Conservation (phyloP, 2,888 invertebrate genomes). For the Torymus aiolomorphi region DNA sequence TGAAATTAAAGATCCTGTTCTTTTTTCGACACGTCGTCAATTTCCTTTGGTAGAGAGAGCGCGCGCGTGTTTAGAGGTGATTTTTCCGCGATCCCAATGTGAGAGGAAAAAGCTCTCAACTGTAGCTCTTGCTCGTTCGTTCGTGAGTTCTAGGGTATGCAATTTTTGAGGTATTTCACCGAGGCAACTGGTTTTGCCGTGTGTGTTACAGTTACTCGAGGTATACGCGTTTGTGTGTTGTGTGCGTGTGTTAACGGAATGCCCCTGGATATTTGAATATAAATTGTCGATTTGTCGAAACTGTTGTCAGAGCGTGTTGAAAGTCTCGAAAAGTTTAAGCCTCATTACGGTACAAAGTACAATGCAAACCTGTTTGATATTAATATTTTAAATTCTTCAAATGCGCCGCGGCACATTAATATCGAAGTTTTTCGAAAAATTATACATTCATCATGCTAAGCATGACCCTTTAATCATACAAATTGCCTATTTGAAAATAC, state of each 20-base stretch:
- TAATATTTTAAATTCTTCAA: too few relatives aligned
- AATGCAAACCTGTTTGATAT: too few relatives aligned
- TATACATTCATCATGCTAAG: too few relatives aligned
- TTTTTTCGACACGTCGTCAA: not conserved
- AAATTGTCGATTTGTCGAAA: conserved; percentile 16
- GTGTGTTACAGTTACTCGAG: conserved; percentile 39
- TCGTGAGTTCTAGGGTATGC: not conserved
- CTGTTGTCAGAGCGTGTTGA: not conserved
- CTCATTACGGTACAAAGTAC: not conserved
- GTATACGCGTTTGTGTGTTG: too few relatives aligned
- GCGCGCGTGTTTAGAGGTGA: too few relatives aligned
- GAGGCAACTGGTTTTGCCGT: conserved; percentile 25
- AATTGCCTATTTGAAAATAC: too few relatives aligned
- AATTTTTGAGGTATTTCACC: conserved; percentile 17
- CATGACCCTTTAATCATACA: too few relatives aligned
- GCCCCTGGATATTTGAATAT: not conserved
- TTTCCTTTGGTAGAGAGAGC: not conserved
- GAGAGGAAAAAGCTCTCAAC: too few relatives aligned
- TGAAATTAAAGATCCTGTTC: conserved; percentile 9
- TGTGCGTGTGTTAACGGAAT: conserved; percentile 12
- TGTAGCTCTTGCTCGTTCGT: too few relatives aligned
- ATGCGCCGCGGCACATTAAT: too few relatives aligned
- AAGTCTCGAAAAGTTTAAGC: not conserved
- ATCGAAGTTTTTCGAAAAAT: too few relatives aligned
- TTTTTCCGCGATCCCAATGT: too few relatives aligned